These are phyloP conservation scores for Microtus californicus DNA, from an alignment of 2,797 vertebrate species.

Conservation along the genomic window DNA sequence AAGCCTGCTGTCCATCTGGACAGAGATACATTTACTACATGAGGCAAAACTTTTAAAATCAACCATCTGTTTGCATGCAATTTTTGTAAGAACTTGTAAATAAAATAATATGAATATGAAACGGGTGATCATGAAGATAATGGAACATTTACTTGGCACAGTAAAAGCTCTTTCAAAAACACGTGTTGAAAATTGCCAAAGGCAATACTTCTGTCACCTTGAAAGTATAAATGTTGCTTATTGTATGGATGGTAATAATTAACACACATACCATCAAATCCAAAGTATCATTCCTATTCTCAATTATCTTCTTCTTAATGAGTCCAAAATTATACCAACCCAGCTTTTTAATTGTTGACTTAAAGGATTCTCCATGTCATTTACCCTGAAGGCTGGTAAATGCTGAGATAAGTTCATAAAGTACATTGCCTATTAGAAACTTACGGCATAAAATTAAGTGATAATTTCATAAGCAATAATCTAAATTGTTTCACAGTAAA, in stretches of 20 bases:
- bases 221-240: background rate
- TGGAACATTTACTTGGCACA: constrained; percentile 21
- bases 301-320: background rate
- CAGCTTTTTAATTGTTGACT: background rate
- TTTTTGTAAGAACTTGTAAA: constrained; percentile 68
- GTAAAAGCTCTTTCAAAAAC: constrained; percentile 38
- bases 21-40: constrained; percentile 77
- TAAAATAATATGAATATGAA: constrained; percentile 69
- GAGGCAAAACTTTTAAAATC: constrained; percentile 84
- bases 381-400: background rate
- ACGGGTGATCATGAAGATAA: constrained; percentile 20
- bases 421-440: background rate
- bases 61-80: constrained; percentile 84
- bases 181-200: constrained; percentile 17
- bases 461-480: background rate
- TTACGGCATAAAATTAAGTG: background rate
- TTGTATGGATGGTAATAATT: constrained; percentile 21
- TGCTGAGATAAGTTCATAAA: background rate
- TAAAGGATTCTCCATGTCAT: background rate
- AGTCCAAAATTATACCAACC: background rate
- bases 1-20: constrained; percentile 86
- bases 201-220: background rate
- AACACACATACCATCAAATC: background rate
- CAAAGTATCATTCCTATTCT: background rate
- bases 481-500: background rate